Percentiles rank a stretch among this genome's conserved stretches.
Evolutionary conservation across 2,113 vertebrate species (phyloP).

Genomic region (Galbula dea): DNA sequence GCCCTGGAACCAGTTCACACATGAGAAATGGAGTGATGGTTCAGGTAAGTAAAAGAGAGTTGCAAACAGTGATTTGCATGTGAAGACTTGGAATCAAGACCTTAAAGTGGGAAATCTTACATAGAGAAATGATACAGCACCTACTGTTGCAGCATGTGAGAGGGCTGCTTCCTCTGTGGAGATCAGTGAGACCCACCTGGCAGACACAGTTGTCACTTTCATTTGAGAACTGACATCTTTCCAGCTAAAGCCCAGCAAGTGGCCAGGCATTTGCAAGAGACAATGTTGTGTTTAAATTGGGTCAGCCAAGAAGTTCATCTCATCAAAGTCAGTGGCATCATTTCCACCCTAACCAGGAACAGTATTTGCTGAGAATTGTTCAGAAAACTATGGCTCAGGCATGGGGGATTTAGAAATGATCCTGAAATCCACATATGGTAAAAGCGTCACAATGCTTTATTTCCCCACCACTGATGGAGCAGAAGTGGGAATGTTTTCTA

Average conservation of each 20-base stretch:
- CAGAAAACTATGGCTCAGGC: neutral
- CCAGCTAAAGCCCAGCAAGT: accelerated
- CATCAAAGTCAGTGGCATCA: neutral
- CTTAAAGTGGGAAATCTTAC: neutral
- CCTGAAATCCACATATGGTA: neutral
- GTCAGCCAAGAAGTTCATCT: neutral
- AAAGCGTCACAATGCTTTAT: neutral
- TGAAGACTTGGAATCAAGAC: neutral
- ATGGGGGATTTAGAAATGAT: neutral
- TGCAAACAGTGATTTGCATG: neutral
- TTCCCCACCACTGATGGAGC: neutral
- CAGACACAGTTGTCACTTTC: neutral
- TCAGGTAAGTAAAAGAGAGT: neutral
- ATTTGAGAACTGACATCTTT: neutral
- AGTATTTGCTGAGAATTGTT: neutral
- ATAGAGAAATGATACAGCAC: neutral
- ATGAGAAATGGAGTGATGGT: neutral
- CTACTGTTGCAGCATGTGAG: neutral
- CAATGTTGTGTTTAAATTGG: neutral
- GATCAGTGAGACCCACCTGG: neutral
- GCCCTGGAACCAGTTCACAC: neutral
- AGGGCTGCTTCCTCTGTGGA: neutral
- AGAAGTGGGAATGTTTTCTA: conserved; percentile 29
- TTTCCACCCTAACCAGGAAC: neutral
- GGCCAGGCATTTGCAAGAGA: neutral